Base-by-base conservation (phyloP, 1,140 invertebrate species). In the Halotydeus destructor region DNA sequence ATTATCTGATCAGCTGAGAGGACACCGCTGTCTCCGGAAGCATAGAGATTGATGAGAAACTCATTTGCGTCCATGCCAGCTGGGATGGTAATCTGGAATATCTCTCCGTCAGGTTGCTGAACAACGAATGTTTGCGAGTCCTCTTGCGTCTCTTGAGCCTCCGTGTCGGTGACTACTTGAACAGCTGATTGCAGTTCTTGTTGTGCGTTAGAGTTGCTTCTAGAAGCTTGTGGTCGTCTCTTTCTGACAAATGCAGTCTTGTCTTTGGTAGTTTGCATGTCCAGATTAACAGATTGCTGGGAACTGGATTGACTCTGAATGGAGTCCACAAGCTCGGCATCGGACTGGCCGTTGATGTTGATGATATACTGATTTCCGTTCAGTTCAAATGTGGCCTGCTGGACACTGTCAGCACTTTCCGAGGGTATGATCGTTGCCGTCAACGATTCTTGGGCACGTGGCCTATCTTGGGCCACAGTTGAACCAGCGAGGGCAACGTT, bases 51-150 rank as follows among this genome's bases (percentile, higher is more conserved):
- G n/a, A n/a, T n/a, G n/a, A n/a, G n/a, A 5, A 47, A 40, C 16
- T 47, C 45, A 5, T 43, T 16, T 6, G 43, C 33, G n/a, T 43
- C 45, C 45, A 47, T 44, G 23, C 45, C 45, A 28, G 37, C 32
- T 1, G 45, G 45, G 16, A 43, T 36, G 14, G 35, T 37, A 5
- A 47, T 43, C 18, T 47, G 44, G 14, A 47, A 33, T 8, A 36
- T 34, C 35, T 47, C 38, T 1, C 45, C 45, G 12, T 33, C 44
- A 3, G 25, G 25, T 34, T 47, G 45, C 19, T 47, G 47, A 14
- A 47, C 4, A 35, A 6, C 21, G 14, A 30, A 14, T 9, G 27
- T 30, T 30, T 30, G 27, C 8, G 8, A 14, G 8, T 30, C 8
- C 21, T 35, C 33, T 12, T 16, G 8, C 6, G 33, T 6, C 33